Percentiles rank a stretch among this genome's conserved stretches.
Conservation (phyloP, 2,113 vertebrate genomes). For the Vidua macroura region DNA sequence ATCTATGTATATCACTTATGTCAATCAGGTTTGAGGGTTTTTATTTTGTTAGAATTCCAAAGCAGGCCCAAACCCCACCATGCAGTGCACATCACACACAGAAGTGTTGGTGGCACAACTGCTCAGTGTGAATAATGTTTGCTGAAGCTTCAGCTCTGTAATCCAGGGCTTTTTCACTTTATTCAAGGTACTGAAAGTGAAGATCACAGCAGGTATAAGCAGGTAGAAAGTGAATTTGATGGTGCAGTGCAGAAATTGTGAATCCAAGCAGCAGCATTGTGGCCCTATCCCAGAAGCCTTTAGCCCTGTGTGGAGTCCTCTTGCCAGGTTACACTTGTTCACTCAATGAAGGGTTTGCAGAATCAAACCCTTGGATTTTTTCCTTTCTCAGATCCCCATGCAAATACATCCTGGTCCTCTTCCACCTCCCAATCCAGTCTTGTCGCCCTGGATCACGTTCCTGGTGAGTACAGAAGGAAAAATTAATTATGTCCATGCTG, state of each 20-base stretch:
- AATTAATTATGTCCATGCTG: conserved; percentile 2
- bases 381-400: conserved; percentile 68
- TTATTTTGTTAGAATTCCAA: neutral
- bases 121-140: neutral
- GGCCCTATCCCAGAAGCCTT: neutral
- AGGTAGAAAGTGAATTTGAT: neutral
- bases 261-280: neutral
- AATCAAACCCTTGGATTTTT: conserved; percentile 63
- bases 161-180: neutral
- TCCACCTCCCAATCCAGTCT: conserved; percentile 70
- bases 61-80: neutral
- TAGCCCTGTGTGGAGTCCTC: neutral
- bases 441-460: conserved; percentile 68
- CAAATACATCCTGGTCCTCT: conserved; percentile 69
- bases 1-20: neutral
- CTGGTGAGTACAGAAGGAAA: conserved; percentile 62
- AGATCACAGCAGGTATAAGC: neutral
- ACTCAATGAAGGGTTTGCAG: conserved; percentile 20
- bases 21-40: neutral
- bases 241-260: neutral
- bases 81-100: accelerated
- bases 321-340: neutral
- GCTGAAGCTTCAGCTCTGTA: neutral
- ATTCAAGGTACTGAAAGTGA: neutral
- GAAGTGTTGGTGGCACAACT: neutral